Evolutionary conservation across 2,797 vertebrate species (phyloP), one percentile per base, ranked within the genome.

Genomic region (Poeciliopsis gracilis): DNA sequence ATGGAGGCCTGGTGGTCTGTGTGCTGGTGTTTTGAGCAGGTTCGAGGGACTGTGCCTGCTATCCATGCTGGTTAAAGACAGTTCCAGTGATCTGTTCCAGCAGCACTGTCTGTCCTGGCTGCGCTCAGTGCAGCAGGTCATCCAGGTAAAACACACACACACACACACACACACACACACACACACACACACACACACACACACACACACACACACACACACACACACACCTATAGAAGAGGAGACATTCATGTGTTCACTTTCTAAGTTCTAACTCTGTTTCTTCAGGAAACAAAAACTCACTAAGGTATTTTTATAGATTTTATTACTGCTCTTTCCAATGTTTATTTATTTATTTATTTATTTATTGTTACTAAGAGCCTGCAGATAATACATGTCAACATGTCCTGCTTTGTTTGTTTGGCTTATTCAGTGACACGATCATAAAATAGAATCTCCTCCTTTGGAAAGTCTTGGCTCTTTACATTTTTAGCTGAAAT

Each of bases 31-130:
- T 20, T 20, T 73, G 47, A 15, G 1, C 73, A 98, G 97, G 87
- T 97, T 97, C 38, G 97, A 98, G 87, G 97, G 97, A 4, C 93
- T 98, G 2, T 98, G 97, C 82, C 92, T 98, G 66, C 94, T 98
- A 46, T 96, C 97, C 6, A 87, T 97, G 92, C 90, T 98, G 87
- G 97, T 98, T 0, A 96, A 96, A 28, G 97, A 98, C 93, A 97
- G 97, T 80, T 95, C 96, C 67, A 96, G 95, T 12, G 97, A 97
- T 57, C 85, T 97, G 30, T 98, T 98, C 90, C 95, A 97, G 89
- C 96, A 97, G 18, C 96, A 98, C 83, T 97, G 97, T 66, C 90
- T 98, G 0, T 95, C 95, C n/a, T 98, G 97, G 97, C 94, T 98
- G 51, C 96, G 97, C 1, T 95, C 95, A 0, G 88, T 98, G 43